These are phyloP conservation scores for fruit fly (Drosophila melanogaster) DNA, from an alignment of 1,140 invertebrate genomes.

Conservation along the genomic window DNA sequence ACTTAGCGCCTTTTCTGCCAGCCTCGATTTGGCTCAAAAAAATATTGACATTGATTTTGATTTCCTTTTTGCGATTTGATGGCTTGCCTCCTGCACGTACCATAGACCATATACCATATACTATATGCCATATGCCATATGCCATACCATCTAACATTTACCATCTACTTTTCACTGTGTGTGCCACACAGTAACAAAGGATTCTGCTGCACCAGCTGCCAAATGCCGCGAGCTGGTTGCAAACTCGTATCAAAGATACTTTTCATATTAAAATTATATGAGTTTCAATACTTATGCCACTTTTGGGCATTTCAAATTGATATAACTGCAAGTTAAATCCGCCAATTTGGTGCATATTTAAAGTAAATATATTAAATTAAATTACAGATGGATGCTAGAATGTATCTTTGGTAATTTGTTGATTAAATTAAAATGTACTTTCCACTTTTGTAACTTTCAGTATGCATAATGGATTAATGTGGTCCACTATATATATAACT, in stretches of 20 bases:
- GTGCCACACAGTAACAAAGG: neutral
- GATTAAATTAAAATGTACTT: too few relatives aligned
- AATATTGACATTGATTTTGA: constrained; percentile 75
- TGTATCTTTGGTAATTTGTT: too few relatives aligned
- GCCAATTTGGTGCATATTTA: too few relatives aligned
- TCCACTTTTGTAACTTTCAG: neutral
- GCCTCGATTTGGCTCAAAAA: constrained; percentile 63
- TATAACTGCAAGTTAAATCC: too few relatives aligned
- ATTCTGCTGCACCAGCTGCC: constrained; percentile 22
- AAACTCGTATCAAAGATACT: constrained; percentile 5
- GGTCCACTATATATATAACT: neutral
- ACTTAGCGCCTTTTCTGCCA: constrained; percentile 59
- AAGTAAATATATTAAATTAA: too few relatives aligned
- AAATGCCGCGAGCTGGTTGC: neutral
- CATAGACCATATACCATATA: neutral
- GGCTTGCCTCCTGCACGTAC: constrained; percentile 33
- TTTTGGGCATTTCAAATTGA: too few relatives aligned
- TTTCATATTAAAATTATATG: neutral
- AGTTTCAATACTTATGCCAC: neutral
- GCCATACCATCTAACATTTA: neutral
- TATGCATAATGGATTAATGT: too few relatives aligned
- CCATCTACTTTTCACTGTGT: too few relatives aligned
- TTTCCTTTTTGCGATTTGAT: constrained; percentile 57
- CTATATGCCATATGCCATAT: neutral
- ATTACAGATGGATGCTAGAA: too few relatives aligned